Percentiles rank a stretch among this genome's conserved stretches.
These are phyloP conservation scores for Pandemis cinnamomeana DNA, from an alignment of 2,888 invertebrate genomes.

Conservation along the genomic window DNA sequence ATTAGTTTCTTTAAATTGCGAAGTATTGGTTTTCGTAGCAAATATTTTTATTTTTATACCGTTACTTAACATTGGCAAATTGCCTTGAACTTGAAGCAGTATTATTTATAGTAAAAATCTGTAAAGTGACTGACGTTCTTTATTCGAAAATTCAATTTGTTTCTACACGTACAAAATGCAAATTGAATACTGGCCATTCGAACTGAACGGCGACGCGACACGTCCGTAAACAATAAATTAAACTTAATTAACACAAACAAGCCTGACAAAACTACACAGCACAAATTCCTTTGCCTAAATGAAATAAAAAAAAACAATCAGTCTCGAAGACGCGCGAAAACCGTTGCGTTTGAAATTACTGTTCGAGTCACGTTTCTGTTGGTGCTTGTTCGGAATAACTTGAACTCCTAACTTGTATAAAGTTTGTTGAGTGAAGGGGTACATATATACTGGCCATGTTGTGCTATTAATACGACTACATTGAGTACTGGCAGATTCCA, in stretches of 20 bases:
- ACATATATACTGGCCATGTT: slow-evolving; percentile 5
- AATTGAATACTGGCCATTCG: slow-evolving; percentile 1
- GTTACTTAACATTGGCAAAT: not conserved
- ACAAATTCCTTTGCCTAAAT: slow-evolving; percentile 33
- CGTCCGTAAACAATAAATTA: slow-evolving; percentile 26
- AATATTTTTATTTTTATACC: not conserved
- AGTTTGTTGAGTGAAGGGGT: not conserved
- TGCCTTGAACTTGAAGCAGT: not conserved
- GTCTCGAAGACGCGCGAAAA: slow-evolving; percentile 26
- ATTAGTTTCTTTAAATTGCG: slow-evolving; percentile 32
- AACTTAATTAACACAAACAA: slow-evolving; percentile 28
- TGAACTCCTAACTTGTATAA: not conserved
- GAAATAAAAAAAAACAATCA: slow-evolving; percentile 32
- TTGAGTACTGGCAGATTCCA: slow-evolving; percentile 18
- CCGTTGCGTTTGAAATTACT: slow-evolving; percentile 38
- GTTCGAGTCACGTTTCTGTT: slow-evolving; percentile 30
- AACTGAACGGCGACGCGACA: slow-evolving; percentile 5
- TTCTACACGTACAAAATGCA: slow-evolving; percentile 1
- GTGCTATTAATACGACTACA: slow-evolving; percentile 31
- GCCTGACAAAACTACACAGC: slow-evolving; percentile 26
- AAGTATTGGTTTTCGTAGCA: not conserved
- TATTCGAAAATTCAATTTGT: slow-evolving; percentile 8
- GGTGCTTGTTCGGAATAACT: slow-evolving; percentile 1
- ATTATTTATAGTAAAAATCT: not conserved
- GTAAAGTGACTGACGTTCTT: slow-evolving; percentile 1